phyloP scores from a whole-genome alignment of 1,140 invertebrate genomes.

The Lineus longissimus region DNA sequence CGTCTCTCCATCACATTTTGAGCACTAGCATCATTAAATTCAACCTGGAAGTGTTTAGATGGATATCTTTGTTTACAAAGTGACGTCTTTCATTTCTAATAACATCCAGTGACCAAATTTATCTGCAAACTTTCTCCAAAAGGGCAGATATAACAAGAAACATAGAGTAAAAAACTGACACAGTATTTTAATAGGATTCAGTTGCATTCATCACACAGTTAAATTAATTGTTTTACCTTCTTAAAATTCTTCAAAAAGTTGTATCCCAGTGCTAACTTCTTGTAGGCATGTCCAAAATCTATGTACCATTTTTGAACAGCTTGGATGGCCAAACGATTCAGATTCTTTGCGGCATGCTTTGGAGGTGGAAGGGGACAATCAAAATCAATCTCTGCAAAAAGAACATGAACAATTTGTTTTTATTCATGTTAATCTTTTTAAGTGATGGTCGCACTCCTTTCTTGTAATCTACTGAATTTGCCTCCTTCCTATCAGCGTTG shows the following conservation, averaged over 20 bases:
- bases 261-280: constrained; percentile 55
- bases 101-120: constrained; percentile 16
- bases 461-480: too few relatives aligned
- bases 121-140: too few relatives aligned
- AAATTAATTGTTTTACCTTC: constrained; percentile 45
- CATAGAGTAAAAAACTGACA: too few relatives aligned
- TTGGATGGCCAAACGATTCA: constrained; percentile 54
- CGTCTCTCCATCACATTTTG: constrained; percentile 32
- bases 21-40: constrained; percentile 48
- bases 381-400: constrained; percentile 50
- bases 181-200: too few relatives aligned
- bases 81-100: constrained; percentile 4
- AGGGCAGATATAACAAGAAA: too few relatives aligned
- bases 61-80: too few relatives aligned
- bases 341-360: constrained; percentile 48
- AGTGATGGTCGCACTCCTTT: too few relatives aligned
- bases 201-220: too few relatives aligned
- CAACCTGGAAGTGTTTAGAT: constrained; percentile 41
- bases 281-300: constrained; percentile 57
- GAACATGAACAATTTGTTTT: not conserved
- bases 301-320: constrained; percentile 58
- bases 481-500: too few relatives aligned
- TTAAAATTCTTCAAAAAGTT: constrained; percentile 57
- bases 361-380: constrained; percentile 58
- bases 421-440: too few relatives aligned